Base-by-base conservation (phyloP, 2,797 vertebrate genomes). In the Pseudochaenichthys georgianus region DNA sequence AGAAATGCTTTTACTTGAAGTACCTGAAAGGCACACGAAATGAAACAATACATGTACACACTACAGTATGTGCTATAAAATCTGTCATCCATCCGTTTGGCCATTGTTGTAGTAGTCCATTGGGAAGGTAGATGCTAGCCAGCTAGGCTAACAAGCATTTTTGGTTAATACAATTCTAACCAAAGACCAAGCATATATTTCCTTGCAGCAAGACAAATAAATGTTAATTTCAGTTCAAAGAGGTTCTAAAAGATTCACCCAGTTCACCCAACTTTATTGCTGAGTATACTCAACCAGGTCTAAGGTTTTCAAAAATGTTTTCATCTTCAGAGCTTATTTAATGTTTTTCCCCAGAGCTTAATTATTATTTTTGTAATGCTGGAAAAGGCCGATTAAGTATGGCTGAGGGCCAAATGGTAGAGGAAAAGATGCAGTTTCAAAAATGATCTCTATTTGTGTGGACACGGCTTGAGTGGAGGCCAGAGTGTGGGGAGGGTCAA, bases 401-500 rank as follows among this genome's bases (percentile, higher is more conserved):
- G 28, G 57, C 82, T 50, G 34, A 28, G 62, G 64, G 75, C 55
- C 71, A 79, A 75, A 78, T 61, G 2, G 4, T 19, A 75, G 47
- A 71, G 72, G 61, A 70, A 82, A 74, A 71, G 51, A 72, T 53
- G 64, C 55, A 28, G 53, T 77, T 82, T 77, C 60, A 75, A 76
- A 38, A 78, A 78, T 13, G 54, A 60, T 76, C 45, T 82, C 64
- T 52, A 77, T 87, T 72, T 75, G 48, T 21, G 60, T 75, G 77
- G 69, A 81, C 72, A 73, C 0, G 9, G 57, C 58, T 51, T 64
- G 47, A 63, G 75, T 31, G 47, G 28, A 78, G 77, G 68, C 77
- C 73, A 75, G 80, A 66, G 70, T 80, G 46, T 61, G 57, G 71
- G 61, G 43, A 66, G 58, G 87, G 80, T 90, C 82, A 88, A 78